Percentiles rank a stretch among this genome's conserved stretches.
phyloP scores from a whole-genome alignment of 2,113 vertebrate genomes.

The Helogale parvula region DNA sequence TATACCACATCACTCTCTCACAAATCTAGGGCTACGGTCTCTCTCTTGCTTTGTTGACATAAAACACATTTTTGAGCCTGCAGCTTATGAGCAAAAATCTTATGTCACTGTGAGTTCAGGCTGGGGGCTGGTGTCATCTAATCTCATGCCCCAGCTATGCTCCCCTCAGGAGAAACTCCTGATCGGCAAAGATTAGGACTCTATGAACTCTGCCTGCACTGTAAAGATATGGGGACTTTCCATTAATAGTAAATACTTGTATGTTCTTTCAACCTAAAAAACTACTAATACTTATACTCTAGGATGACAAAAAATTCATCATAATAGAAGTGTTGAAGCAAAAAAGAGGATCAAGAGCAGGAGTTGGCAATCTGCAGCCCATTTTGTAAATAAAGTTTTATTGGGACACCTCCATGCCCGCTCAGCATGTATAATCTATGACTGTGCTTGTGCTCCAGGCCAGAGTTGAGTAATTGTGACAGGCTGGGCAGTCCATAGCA shows the following conservation, averaged over 20 bases:
- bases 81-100: neutral
- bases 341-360: neutral
- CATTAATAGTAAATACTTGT: neutral
- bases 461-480: neutral
- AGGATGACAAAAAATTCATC: neutral
- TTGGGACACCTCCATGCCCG: neutral
- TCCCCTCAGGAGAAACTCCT: neutral
- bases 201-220: neutral
- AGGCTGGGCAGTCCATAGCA: fast-evolving
- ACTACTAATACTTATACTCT: neutral
- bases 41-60: neutral
- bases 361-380: neutral
- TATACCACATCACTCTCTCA: neutral
- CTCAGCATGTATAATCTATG: neutral
- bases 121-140: neutral
- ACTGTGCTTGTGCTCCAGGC: neutral
- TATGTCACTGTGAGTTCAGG: neutral
- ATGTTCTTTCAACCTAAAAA: neutral
- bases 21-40: neutral
- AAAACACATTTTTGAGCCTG: neutral
- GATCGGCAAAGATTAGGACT: neutral
- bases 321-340: neutral
- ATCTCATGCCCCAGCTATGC: neutral
- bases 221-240: neutral
- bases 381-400: neutral